Evolutionary conservation across 1,140 invertebrate genomes (phyloP).

Genomic region (Semibalanus balanoides): DNA sequence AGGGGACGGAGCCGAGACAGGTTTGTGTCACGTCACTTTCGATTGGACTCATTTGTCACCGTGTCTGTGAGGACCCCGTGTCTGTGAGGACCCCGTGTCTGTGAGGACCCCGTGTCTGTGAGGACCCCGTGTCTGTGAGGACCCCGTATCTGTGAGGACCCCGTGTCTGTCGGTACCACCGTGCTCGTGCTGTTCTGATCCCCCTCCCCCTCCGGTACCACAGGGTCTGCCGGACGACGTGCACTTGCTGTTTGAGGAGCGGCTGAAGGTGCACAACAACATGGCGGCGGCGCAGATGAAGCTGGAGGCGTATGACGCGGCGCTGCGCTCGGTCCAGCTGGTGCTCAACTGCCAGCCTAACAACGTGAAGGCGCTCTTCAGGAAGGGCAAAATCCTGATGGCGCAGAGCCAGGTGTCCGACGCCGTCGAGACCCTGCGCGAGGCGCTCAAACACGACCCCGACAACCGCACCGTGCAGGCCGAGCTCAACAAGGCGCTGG

Average conservation of each 20-base stretch:
- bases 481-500: not conserved
- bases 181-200: too few species aligned
- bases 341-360: constrained; percentile 65
- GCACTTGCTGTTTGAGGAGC: constrained; percentile 48
- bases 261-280: constrained; percentile 73
- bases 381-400: constrained; percentile 53
- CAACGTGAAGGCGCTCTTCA: constrained; percentile 77
- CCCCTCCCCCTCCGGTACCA: constrained; percentile 6
- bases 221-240: constrained; percentile 25
- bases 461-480: constrained; percentile 8
- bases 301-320: constrained; percentile 62
- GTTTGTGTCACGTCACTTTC: too few species aligned
- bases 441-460: constrained; percentile 5
- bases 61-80: too few species aligned
- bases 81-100: too few species aligned
- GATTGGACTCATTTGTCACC: too few species aligned
- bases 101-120: too few species aligned
- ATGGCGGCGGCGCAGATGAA: constrained; percentile 78
- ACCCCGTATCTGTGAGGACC: too few species aligned
- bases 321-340: constrained; percentile 58
- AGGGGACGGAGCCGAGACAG: too few species aligned
- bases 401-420: not conserved
- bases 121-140: too few species aligned
- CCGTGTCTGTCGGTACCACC: too few species aligned
- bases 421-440: not conserved